Evolutionary conservation across 2,888 invertebrate genomes (phyloP).

Genomic region (Heteropelma amictum): DNA sequence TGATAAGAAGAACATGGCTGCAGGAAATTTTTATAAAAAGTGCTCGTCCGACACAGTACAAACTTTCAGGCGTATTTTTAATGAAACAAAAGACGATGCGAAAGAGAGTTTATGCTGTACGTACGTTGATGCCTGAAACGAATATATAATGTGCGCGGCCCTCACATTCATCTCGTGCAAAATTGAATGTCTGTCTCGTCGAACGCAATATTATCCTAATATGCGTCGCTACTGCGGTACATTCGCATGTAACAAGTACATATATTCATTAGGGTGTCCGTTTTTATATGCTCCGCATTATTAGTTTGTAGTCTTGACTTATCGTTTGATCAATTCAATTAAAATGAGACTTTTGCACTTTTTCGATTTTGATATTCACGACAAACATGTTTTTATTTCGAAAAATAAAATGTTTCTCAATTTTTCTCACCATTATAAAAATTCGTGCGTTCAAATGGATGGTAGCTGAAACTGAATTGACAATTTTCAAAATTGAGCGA

Average conservation of each 20-base stretch:
- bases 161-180: constrained; percentile 23
- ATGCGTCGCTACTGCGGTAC: constrained; percentile 4
- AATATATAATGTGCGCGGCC: background rate
- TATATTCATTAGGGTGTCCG: background rate
- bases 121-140: background rate
- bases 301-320: too few relatives aligned
- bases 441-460: too few relatives aligned
- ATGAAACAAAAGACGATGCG: background rate
- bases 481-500: too few relatives aligned
- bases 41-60: background rate
- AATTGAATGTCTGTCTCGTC: constrained; percentile 47
- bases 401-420: too few relatives aligned
- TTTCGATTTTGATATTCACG: too few relatives aligned
- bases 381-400: too few relatives aligned
- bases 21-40: constrained; percentile 21
- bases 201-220: constrained; percentile 49
- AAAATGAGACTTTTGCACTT: too few relatives aligned
- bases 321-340: too few relatives aligned
- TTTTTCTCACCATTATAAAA: too few relatives aligned
- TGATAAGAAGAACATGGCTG: background rate
- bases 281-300: background rate
- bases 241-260: background rate
- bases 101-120: background rate
- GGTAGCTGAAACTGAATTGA: too few relatives aligned
- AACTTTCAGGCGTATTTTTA: background rate